These are phyloP conservation scores for Pachypsylla venusta DNA, from an alignment of 1,140 invertebrate genomes.

Conservation along the genomic window DNA sequence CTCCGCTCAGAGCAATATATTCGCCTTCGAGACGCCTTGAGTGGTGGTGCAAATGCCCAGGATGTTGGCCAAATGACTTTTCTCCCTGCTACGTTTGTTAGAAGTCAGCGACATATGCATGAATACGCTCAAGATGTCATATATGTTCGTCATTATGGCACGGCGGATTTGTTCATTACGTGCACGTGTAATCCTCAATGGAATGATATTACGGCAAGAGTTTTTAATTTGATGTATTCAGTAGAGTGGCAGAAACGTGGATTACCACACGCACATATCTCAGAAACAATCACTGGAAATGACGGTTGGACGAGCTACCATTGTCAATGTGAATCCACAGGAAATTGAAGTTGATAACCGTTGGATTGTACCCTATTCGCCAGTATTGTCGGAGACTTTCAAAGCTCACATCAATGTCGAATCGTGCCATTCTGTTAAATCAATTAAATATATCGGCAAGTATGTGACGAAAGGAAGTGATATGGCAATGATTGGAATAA, in stretches of 20 bases:
- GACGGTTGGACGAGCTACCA: slow-evolving; percentile 29
- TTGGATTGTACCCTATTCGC: slow-evolving; percentile 30
- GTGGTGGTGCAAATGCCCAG: slow-evolving; percentile 13
- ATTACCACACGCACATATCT: slow-evolving; percentile 35
- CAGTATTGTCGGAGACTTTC: slow-evolving; percentile 26
- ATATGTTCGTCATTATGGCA: slow-evolving; percentile 34
- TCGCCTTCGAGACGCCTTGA: slow-evolving; percentile 22
- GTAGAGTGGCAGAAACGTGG: slow-evolving; percentile 36
- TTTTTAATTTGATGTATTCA: slow-evolving; percentile 29
- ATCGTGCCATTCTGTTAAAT: slow-evolving; percentile 29
- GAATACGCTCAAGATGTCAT: slow-evolving; percentile 36
- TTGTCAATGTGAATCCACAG: too few relatives aligned
- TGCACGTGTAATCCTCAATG: slow-evolving; percentile 36
- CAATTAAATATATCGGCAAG: slow-evolving; percentile 29
- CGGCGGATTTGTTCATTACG: slow-evolving; percentile 33
- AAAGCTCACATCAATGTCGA: slow-evolving; percentile 30
- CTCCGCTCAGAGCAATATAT: slow-evolving; percentile 27
- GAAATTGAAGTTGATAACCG: slow-evolving; percentile 27
- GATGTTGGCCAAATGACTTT: slow-evolving; percentile 17
- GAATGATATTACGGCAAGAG: slow-evolving; percentile 30
- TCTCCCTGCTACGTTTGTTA: slow-evolving; percentile 31
- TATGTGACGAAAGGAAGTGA: slow-evolving; percentile 28
- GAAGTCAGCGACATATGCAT: slow-evolving; percentile 33
- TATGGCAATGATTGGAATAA: slow-evolving; percentile 23
- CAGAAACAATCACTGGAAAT: slow-evolving; percentile 28